Base-by-base conservation (phyloP, 2,888 invertebrate genomes). In the Myopa tessellatipennis region DNA sequence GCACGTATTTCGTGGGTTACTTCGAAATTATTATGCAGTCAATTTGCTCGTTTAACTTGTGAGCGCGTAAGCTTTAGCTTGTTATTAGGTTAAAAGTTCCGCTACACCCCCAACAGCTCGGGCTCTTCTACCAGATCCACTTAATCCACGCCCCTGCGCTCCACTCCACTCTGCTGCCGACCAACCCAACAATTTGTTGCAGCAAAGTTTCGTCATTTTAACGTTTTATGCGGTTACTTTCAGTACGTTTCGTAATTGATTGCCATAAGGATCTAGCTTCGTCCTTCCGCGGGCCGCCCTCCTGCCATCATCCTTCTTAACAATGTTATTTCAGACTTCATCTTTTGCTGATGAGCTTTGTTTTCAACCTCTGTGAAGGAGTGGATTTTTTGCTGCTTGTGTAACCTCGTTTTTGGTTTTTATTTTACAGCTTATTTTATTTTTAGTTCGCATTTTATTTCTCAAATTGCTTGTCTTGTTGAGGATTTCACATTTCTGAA, bases 41-140 rank as follows among this genome's bases (percentile, higher is more conserved):
- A 85, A 85, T 85, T 85, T 85, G 83, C 85, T 85, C 85, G 85
- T 85, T 85, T 85, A 85, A 84, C 83, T 84, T 84, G 85, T 85
- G 84, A 68, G 50, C 36, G 50, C 34, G 68, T 85, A 85, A 85
- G 84, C 84, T 84, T 84, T 83, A 83, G 82, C 79, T 84, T 84
- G 85, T 85, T 85, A 85, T 85, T 85, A 85, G 85, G 85, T 85
- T 85, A 85, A 84, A 85, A 84, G 84, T 69, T 72, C 72, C 26
- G 36, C 50, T 40, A 40, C 26, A 26, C 18, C 18, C 5, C 60
- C n/a, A 18, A 18, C 40, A 12, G 8, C 16, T 55, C 55, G 55
- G 26, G 16, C 26, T 16, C 10, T 36, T 36, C 0, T 1, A 7
- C 38, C 36, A 5, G 40, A 55, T 55, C 36, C 55, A 50, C 55